These are phyloP conservation scores for Tetraneura akinire DNA, from an alignment of 1,140 invertebrate genomes.

Conservation along the genomic window DNA sequence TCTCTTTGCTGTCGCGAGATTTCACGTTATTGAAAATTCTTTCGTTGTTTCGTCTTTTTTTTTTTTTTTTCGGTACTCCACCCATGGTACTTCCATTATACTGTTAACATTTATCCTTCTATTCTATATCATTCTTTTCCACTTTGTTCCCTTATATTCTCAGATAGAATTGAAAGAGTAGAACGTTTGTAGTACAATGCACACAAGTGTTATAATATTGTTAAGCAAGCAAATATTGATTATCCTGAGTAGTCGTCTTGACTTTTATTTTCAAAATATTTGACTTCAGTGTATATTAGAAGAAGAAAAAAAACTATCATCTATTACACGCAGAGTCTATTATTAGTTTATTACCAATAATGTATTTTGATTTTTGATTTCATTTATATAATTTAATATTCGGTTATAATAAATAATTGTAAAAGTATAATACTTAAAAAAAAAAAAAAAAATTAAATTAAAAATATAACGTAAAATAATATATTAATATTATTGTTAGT, in stretches of 20 bases:
- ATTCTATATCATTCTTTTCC: not conserved
- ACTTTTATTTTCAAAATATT: not conserved
- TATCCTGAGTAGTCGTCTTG: not conserved
- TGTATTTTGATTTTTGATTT: too few species aligned
- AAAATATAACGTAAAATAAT: too few species aligned
- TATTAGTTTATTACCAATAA: too few species aligned
- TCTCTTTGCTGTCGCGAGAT: constrained; percentile 48
- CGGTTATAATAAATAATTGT: too few species aligned
- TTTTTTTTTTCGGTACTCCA: not conserved
- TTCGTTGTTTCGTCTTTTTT: constrained; percentile 37
- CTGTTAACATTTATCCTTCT: not conserved
- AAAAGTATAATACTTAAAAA: too few species aligned
- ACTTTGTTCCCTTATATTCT: not conserved
- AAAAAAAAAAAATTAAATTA: too few species aligned
- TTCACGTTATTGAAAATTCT: constrained; percentile 49
- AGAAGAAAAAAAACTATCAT: too few species aligned
- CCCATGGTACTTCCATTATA: not conserved
- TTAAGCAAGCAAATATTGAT: constrained; percentile 15
- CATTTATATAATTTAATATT: too few species aligned
- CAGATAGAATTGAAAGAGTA: not conserved
- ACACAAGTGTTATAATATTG: constrained; percentile 20
- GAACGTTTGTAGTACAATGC: not conserved
- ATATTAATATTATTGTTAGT: too few species aligned
- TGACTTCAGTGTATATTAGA: too few species aligned
- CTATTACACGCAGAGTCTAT: too few species aligned